Conservation (phyloP, 2,888 invertebrate genomes). For the Leistus spinibarbis region DNA sequence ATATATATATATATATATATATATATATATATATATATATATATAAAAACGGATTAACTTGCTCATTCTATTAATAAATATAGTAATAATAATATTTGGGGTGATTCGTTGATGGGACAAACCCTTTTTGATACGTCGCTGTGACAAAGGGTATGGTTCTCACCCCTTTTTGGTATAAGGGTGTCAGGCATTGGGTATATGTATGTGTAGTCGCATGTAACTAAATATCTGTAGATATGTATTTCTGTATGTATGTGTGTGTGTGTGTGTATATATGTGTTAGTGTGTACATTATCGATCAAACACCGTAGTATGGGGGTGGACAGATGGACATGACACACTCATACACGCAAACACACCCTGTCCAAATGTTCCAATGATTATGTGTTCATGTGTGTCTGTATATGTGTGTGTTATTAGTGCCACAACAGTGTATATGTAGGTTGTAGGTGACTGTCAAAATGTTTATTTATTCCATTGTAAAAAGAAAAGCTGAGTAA, state of each 20-base stretch:
- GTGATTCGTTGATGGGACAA: background rate
- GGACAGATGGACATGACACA: conserved; percentile 40
- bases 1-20: conserved; percentile 2
- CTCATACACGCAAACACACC: background rate
- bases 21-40: background rate
- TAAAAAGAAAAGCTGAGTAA: too few species aligned
- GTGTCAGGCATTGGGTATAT: background rate
- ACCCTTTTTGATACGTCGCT: background rate
- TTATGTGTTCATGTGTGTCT: background rate
- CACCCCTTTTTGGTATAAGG: background rate
- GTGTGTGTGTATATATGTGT: conserved; percentile 42
- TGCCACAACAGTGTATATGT: background rate
- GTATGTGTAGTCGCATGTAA: background rate
- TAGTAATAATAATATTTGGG: background rate
- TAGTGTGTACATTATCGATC: conserved; percentile 57
- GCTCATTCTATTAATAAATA: too few species aligned
- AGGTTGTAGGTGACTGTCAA: background rate
- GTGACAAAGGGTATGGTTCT: background rate
- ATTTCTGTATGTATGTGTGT: background rate
- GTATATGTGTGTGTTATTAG: background rate
- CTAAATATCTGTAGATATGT: background rate
- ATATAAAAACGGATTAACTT: background rate
- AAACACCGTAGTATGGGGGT: conserved; percentile 54
- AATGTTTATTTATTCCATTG: conserved; percentile 1
- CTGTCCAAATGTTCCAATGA: background rate